Base-by-base conservation (phyloP, 2,888 invertebrate species). In the Drosophila testacea region DNA sequence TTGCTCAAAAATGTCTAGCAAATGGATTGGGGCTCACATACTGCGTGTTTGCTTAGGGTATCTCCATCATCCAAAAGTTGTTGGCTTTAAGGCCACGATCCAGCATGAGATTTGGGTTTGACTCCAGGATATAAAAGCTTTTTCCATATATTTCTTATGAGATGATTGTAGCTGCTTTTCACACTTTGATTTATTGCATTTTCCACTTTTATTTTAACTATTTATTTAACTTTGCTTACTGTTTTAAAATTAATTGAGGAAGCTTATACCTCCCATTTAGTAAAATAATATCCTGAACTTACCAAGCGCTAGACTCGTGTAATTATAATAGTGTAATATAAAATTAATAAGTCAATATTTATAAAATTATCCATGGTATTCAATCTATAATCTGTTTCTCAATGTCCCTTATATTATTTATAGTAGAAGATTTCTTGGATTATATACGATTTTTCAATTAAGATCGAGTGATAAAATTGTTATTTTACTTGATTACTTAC, bases 141-240 rank as follows among this genome's bases (percentile, higher is more conserved):
- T 67, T 57, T 44, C 27, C 32, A 51, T 65, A 59, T 48, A 60
- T 73, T 47, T 62, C 42, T 50, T 57, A 65, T 52, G 39, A 38
- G 27, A 13, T 42, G 7, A 44, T 55, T 55, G 22, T 39, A 39
- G 48, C 32, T 52, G 34, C 30, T 46, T 36, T 27, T 28, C 3
- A 22, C 48, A n/a, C 36, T 44, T 61, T 83, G 83, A 83, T 79
- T 79, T 79, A 83, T 79, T 48, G 57, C 47, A 13, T 4, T 41
- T 11, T 28, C n/a, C 30, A 5, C 16, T 38, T 39, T 10, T 41
- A 22, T 48, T 28, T 60, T 39, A 34, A 67, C 39, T 22, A 48
- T 16, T 56, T 52, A 36, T 27, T 34, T 22, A 39, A 32, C 30
- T 42, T 54, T 30, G 2, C 16, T 54, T 36, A 7, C 6, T 32